Conservation (phyloP, 2,113 vertebrate genomes). For the Xiphias gladius region DNA sequence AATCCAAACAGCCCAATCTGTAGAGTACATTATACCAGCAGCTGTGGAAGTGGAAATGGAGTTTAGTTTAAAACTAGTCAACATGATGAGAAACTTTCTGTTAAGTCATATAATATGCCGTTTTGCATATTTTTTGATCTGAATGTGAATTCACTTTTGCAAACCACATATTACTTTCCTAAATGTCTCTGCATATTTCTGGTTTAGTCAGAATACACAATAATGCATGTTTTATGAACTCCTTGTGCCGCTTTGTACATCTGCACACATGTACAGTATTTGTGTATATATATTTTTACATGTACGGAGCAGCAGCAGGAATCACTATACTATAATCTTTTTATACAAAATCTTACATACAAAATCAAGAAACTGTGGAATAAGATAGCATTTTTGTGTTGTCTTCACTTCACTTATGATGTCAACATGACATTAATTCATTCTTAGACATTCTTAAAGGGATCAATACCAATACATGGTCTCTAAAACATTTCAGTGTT, state of each 20-base stretch:
- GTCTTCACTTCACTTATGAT: neutral
- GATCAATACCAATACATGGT: no score
- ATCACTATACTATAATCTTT: neutral
- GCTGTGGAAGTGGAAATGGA: neutral
- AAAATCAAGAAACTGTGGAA: neutral
- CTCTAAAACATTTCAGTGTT: no score
- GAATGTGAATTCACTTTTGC: neutral
- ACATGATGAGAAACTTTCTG: neutral
- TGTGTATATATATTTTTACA: neutral
- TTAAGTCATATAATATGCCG: neutral
- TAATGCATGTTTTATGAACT: neutral
- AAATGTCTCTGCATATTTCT: neutral
- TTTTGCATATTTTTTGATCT: neutral
- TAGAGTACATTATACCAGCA: neutral
- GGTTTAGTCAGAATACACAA: neutral
- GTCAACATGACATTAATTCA: neutral
- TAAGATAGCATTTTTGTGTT: neutral
- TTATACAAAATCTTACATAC: neutral
- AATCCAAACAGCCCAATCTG: constrained; percentile 24
- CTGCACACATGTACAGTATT: neutral
- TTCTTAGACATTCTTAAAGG: no score
- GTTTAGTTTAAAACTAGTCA: constrained; percentile 4
- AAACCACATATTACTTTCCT: neutral
- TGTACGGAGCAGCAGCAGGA: neutral
- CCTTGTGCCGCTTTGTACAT: no score